phyloP scores from a whole-genome alignment of 2,888 invertebrate species.

The Campopleginae sp. region DNA sequence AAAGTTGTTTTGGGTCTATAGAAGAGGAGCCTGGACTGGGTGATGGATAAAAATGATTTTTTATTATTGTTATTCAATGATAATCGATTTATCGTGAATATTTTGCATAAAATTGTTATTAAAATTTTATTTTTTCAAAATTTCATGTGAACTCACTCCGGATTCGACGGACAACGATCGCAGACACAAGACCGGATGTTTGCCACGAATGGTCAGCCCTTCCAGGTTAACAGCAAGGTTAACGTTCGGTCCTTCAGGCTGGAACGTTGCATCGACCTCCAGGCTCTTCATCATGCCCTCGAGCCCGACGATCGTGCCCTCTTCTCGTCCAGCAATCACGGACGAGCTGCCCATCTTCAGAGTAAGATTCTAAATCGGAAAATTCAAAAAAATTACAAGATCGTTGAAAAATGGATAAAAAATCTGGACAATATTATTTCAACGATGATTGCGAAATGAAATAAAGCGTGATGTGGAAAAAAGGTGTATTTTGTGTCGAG shows the following conservation, averaged over 20 bases:
- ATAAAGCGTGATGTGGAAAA: background rate
- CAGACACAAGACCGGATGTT: slow-evolving; percentile 80
- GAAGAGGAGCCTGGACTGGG: too few relatives aligned
- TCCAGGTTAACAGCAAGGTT: slow-evolving; percentile 79
- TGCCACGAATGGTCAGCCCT: slow-evolving; percentile 80
- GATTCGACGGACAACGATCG: slow-evolving; percentile 79
- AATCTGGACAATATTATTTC: background rate
- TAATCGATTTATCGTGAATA: background rate
- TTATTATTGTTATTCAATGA: too few relatives aligned
- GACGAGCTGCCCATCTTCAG: slow-evolving; percentile 90
- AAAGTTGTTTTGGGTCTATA: too few relatives aligned
- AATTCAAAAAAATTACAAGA: slow-evolving; percentile 85
- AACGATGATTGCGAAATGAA: slow-evolving; percentile 14
- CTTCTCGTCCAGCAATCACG: slow-evolving; percentile 89
- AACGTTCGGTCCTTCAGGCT: slow-evolving; percentile 76
- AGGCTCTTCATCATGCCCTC: slow-evolving; percentile 89
- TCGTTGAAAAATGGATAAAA: background rate
- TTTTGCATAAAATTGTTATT: too few relatives aligned
- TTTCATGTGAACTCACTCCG: slow-evolving; percentile 72
- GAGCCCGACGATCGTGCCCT: slow-evolving; percentile 88
- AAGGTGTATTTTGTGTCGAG: slow-evolving; percentile 14
- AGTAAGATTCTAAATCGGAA: slow-evolving; percentile 90
- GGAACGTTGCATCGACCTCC: slow-evolving; percentile 85
- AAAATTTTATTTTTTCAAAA: too few relatives aligned
- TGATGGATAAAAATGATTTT: too few relatives aligned